A percentile compares a stretch with the other conserved stretches of the same genome.
These are phyloP conservation scores for Anoncus sp. DNA, from an alignment of 2,888 invertebrate species.

Conservation along the genomic window DNA sequence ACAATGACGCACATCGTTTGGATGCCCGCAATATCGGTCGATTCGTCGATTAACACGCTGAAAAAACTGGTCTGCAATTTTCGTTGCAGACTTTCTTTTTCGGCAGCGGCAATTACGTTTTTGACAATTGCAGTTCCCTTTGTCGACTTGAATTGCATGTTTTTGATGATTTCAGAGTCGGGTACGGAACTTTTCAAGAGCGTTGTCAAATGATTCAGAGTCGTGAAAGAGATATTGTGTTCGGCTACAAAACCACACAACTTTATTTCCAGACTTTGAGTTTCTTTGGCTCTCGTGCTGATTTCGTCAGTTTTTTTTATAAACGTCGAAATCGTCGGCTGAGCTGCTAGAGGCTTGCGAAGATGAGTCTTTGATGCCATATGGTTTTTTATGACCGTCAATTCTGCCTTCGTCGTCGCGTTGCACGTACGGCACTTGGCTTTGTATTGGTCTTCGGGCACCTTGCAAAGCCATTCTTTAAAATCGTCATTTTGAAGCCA, in stretches of 20 bases:
- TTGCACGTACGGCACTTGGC: slow-evolving; percentile 20
- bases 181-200: slow-evolving; percentile 68
- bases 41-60: slow-evolving; percentile 66
- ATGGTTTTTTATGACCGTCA: slow-evolving; percentile 13
- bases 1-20: slow-evolving; percentile 62
- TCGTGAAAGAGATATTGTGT: slow-evolving; percentile 37
- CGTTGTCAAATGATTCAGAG: slow-evolving; percentile 29
- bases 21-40: slow-evolving; percentile 62
- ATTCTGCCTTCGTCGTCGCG: not conserved
- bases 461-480: slow-evolving; percentile 14
- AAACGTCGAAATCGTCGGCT: slow-evolving; percentile 13
- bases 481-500: not conserved
- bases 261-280: slow-evolving; percentile 15
- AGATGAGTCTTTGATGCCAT: slow-evolving; percentile 5
- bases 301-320: slow-evolving; percentile 9
- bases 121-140: slow-evolving; percentile 65
- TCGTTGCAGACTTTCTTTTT: slow-evolving; percentile 65
- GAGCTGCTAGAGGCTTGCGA: slow-evolving; percentile 4
- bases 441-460: not conserved
- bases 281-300: not conserved
- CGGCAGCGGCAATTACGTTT: slow-evolving; percentile 66
- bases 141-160: slow-evolving; percentile 65
- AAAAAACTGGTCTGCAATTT: slow-evolving; percentile 65
- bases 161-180: slow-evolving; percentile 66
- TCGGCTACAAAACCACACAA: slow-evolving; percentile 43